Percentiles rank a stretch among this genome's conserved stretches.
Conservation (phyloP, 2,888 invertebrate genomes). For the Anorthoa munda region DNA sequence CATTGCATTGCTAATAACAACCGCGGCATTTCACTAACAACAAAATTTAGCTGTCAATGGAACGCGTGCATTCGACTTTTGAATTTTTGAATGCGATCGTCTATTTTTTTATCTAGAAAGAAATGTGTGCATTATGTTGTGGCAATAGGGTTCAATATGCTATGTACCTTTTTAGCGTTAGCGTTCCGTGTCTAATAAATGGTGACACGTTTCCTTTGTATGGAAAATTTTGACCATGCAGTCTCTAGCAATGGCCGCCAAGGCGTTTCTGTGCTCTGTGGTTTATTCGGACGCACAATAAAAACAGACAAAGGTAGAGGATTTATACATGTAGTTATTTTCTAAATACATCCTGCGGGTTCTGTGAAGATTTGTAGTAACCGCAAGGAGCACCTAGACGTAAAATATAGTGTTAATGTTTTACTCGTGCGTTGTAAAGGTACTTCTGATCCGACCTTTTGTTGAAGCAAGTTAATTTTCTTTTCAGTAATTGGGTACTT, state of each 20-base stretch:
- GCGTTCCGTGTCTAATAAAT: neutral
- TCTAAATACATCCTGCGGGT: conserved; percentile 51
- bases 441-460: conserved; percentile 24
- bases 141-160: too few relatives aligned
- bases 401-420: conserved; percentile 51
- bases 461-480: conserved; percentile 27
- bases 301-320: conserved; percentile 36
- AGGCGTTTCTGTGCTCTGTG: neutral
- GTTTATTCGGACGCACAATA: conserved; percentile 17
- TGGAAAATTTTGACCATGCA: neutral
- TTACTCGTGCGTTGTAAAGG: conserved; percentile 15
- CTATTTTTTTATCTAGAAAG: too few relatives aligned
- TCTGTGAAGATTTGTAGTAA: conserved; percentile 55
- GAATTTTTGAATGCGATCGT: too few relatives aligned
- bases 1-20: too few relatives aligned
- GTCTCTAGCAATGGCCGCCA: neutral
- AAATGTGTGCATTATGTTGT: too few relatives aligned
- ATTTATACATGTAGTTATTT: conserved; percentile 54
- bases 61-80: too few relatives aligned
- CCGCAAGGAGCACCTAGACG: conserved; percentile 40
- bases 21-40: too few relatives aligned
- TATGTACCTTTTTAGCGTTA: too few relatives aligned
- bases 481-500: conserved; percentile 9
- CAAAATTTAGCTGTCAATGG: too few relatives aligned
- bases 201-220: neutral